Evolutionary conservation across 1,140 invertebrate species (phyloP).

Genomic region (Drosophila lacteicornis): DNA sequence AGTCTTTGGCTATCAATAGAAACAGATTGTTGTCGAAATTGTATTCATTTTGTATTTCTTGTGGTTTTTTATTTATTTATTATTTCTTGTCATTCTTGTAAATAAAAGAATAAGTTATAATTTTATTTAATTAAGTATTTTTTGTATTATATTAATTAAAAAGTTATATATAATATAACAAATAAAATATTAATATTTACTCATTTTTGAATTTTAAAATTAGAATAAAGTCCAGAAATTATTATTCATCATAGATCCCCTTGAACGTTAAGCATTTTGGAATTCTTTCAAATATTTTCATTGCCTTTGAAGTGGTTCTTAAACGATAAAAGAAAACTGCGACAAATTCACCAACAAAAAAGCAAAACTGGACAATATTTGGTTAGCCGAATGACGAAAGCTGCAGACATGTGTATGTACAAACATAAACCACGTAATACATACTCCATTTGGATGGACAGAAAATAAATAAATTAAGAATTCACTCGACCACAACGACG

Average conservation of each 20-base stretch:
- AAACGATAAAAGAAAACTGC: constrained; percentile 14
- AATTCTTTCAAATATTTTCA: background rate
- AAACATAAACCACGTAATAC: constrained; percentile 4
- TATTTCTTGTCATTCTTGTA: too few species aligned
- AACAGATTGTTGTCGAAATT: too few species aligned
- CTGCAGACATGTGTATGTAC: background rate
- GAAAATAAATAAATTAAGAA: constrained; percentile 73
- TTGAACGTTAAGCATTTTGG: background rate
- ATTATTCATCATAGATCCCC: background rate
- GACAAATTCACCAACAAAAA: constrained; percentile 14
- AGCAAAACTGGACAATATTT: constrained; percentile 21
- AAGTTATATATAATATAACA: too few species aligned
- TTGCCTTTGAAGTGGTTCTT: constrained; percentile 15
- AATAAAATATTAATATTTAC: too few species aligned
- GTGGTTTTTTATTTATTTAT: too few species aligned
- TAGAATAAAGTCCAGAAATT: too few species aligned
- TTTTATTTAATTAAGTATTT: too few species aligned
- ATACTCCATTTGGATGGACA: constrained; percentile 10
- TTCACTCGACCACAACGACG: constrained; percentile 70
- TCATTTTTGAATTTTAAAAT: too few species aligned
- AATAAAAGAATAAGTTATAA: too few species aligned
- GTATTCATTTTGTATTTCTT: too few species aligned
- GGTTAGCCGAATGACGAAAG: constrained; percentile 17
- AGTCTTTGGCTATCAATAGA: too few species aligned
- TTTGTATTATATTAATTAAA: too few species aligned